Evolutionary conservation across 2,888 invertebrate species (phyloP).

Genomic region (Drosophila meridionalis): DNA sequence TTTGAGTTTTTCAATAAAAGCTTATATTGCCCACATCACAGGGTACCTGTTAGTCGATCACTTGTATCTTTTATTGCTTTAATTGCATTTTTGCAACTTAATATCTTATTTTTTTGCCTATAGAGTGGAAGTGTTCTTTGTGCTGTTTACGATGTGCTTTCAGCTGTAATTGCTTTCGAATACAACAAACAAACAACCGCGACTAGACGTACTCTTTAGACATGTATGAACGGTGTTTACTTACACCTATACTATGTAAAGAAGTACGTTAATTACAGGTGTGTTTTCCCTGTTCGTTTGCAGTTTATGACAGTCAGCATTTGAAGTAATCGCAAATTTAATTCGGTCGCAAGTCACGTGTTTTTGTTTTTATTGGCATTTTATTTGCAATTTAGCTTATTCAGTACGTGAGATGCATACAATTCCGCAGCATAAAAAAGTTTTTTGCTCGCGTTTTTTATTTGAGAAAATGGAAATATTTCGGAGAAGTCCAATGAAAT

Average conservation of each 20-base stretch:
- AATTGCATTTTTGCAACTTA: conserved; percentile 11
- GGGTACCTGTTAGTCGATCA: conserved; percentile 7
- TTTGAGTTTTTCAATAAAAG: neutral
- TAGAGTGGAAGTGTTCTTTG: neutral
- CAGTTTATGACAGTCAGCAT: conserved; percentile 38
- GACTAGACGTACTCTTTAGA: neutral
- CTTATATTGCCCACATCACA: no score
- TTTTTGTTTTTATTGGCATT: conserved; percentile 41
- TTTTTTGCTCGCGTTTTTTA: conserved; percentile 6
- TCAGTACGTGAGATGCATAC: conserved; percentile 44
- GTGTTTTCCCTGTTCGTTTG: conserved; percentile 21
- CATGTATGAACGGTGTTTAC: neutral
- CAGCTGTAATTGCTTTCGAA: conserved; percentile 33
- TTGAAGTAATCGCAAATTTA: conserved; percentile 27
- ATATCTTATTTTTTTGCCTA: conserved; percentile 7
- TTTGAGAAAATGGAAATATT: conserved; percentile 12
- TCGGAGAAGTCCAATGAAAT: neutral
- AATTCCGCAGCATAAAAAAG: conserved; percentile 8
- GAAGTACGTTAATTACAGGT: conserved; percentile 53
- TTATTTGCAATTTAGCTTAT: conserved; percentile 39
- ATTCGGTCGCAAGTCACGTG: conserved; percentile 43
- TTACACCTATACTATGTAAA: conserved; percentile 1
- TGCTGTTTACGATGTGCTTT: conserved; percentile 13
- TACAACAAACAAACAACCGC: neutral
- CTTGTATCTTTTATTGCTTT: neutral